Percentiles rank a stretch among this genome's conserved stretches.
Evolutionary conservation across 2,797 vertebrate genomes (phyloP).

Genomic region (Pipistrellus pygmaeus): DNA sequence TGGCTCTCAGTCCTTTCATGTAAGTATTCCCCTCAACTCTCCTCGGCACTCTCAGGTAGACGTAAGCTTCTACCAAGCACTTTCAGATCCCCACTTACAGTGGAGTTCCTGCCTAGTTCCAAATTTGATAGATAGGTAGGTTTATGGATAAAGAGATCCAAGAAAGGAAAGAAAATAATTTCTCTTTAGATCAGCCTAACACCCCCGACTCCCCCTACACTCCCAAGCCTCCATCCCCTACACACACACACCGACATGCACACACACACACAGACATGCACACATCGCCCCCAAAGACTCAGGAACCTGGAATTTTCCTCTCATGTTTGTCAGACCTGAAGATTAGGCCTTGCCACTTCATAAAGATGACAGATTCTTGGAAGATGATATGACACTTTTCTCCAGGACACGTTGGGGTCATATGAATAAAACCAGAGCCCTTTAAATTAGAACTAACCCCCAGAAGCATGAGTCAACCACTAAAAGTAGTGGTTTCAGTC

Average conservation of each 20-base stretch:
- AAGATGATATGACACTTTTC: neutral
- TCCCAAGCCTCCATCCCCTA: accelerated
- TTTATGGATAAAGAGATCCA: neutral
- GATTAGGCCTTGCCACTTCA: neutral
- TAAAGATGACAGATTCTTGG: neutral
- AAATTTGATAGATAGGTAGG: neutral
- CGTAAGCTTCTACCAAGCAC: neutral
- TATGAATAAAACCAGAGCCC: neutral
- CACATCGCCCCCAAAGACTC: neutral
- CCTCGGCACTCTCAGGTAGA: neutral
- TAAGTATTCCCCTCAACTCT: neutral
- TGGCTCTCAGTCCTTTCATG: neutral
- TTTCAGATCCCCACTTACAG: neutral
- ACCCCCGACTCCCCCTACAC: too few relatives aligned
- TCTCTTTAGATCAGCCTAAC: neutral
- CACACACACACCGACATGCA: too few relatives aligned
- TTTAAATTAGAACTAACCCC: neutral
- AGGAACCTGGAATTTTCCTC: neutral
- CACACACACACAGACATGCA: too few relatives aligned
- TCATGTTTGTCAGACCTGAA: neutral
- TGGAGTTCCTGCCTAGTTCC: neutral
- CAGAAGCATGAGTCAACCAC: neutral
- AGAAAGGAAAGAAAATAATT: constrained; percentile 19
- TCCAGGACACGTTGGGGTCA: neutral
- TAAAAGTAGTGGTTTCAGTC: neutral